Evolutionary conservation across 2,888 invertebrate species (phyloP), one percentile per base, ranked within the genome.

Genomic region (Belgica antarctica): DNA sequence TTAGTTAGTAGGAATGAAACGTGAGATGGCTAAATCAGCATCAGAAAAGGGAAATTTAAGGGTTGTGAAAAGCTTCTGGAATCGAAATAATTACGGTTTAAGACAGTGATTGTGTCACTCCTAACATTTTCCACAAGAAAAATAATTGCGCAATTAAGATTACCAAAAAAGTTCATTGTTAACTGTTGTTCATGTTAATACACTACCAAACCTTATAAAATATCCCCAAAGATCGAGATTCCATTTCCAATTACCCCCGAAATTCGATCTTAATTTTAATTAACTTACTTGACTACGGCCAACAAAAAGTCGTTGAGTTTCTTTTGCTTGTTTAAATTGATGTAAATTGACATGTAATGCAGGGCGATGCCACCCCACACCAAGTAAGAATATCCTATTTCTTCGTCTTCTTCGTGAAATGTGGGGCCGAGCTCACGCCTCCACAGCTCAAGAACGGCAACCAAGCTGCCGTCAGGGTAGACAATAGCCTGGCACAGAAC

Each of bases 271-370:
- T n/a, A 19, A 59, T 4, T 22, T 59, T 25, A 4, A 41, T 41
- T 2, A 52, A 59, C 86, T 84, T 81, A 90, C 91, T 89, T 90
- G 62, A 91, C 90, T 34, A 92, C 90, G 65, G 87, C 86, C 63
- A 92, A 79, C 0, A 92, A 82, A 76, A 92, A 92, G 72, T 89
- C 89, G 62, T 89, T 88, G 73, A 91, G 82, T 74, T 86, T 87
- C 71, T 86, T 83, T 76, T 90, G 89, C 75, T 86, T 86, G 73
- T 84, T 85, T 83, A 89, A 88, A 73, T 83, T 85, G 73, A 86
- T 79, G 76, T 86, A 89, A 71, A 89, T 81, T 73, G 86, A 86
- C 28, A 87, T 86, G 75, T 86, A 89, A 75, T 89, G 87, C 5
- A 89, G 78, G 0, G 87, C 85, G 68, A 89, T 83, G 52, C 87